phyloP scores from a whole-genome alignment of 2,797 vertebrate genomes.

The Furcifer pardalis region DNA sequence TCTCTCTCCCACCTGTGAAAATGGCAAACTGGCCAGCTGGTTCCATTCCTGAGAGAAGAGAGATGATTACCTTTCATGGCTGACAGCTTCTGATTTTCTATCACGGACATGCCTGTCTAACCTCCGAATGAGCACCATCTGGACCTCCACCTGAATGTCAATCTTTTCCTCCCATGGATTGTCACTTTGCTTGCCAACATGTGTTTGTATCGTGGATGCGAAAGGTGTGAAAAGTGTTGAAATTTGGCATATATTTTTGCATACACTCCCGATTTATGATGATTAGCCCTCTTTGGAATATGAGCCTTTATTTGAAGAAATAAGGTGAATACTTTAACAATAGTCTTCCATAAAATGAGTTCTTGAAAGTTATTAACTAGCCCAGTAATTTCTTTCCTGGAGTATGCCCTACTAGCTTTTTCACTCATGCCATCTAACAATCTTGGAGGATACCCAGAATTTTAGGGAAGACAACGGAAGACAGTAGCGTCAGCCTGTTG shows the following conservation, averaged over 20 bases:
- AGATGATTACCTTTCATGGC: conserved; percentile 64
- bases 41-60: conserved; percentile 29
- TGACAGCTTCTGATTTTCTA: background rate
- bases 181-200: conserved; percentile 64
- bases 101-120: conserved; percentile 58
- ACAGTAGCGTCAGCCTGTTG: too few species aligned
- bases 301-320: conserved; percentile 1
- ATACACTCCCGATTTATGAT: conserved; percentile 51
- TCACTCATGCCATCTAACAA: background rate
- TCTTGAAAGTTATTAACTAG: background rate
- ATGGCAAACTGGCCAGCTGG: conserved; percentile 19
- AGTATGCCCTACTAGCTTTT: background rate
- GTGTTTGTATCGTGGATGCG: conserved; percentile 54
- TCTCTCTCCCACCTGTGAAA: conserved; percentile 49
- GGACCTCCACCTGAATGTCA: conserved; percentile 73
- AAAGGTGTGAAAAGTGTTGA: conserved; percentile 52
- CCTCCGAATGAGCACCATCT: conserved; percentile 74
- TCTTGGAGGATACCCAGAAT: background rate
- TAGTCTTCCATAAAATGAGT: conserved; percentile 6
- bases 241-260: conserved; percentile 61
- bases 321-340: conserved; percentile 19
- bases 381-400: background rate
- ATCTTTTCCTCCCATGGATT: conserved; percentile 60
- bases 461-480: background rate
- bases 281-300: conserved; percentile 50